Conservation (phyloP, 2,888 invertebrate genomes). For the Andricus quercusramuli region DNA sequence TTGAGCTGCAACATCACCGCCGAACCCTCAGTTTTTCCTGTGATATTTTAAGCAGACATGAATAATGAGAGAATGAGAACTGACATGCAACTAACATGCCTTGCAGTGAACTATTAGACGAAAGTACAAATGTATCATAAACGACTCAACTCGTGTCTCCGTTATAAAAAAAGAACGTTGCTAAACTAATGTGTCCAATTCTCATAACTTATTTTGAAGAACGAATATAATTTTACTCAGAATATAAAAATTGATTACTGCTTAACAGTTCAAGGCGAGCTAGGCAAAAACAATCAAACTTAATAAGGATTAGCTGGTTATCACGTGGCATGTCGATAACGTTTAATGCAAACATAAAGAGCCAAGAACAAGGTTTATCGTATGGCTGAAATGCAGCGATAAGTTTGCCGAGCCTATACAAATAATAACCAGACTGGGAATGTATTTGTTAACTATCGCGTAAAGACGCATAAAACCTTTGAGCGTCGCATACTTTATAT, state of each 20-base stretch:
- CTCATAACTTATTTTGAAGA: neutral
- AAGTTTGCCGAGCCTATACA: neutral
- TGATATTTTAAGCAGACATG: neutral
- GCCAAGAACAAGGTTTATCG: neutral
- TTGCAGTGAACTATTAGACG: neutral
- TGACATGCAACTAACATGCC: neutral
- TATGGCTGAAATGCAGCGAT: conserved; percentile 29
- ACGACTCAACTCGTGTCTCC: neutral
- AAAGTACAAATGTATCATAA: neutral
- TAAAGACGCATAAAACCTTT: neutral
- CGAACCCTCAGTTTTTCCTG: too few species aligned
- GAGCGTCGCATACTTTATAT: neutral
- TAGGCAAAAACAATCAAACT: neutral
- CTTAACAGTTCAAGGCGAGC: neutral
- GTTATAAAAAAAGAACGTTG: neutral
- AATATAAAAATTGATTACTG: neutral
- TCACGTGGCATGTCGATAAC: neutral
- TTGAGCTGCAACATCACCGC: too few species aligned
- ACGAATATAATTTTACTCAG: neutral
- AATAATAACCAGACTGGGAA: neutral
- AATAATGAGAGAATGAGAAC: neutral
- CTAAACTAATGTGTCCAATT: neutral
- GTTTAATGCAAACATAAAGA: neutral
- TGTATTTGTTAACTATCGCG: neutral
- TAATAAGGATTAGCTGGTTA: neutral